phyloP scores from a whole-genome alignment of 2,888 invertebrate genomes.

The Tribolium freemani region DNA sequence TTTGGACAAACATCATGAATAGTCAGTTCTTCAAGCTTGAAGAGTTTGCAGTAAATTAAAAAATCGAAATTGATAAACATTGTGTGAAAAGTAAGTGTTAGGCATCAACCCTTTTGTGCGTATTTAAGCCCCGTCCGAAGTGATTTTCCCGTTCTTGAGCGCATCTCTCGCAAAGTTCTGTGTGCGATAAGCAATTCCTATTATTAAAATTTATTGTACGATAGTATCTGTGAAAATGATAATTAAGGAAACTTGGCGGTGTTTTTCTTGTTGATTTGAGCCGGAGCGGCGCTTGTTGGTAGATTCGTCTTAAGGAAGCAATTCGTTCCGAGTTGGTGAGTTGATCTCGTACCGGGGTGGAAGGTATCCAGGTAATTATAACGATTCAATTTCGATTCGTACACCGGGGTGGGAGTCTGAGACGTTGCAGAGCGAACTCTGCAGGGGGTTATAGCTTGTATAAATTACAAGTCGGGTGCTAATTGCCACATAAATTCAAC shows the following conservation, averaged over 20 bases:
- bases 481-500: constrained; percentile 60
- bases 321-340: constrained; percentile 38
- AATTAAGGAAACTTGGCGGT: constrained; percentile 33
- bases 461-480: constrained; percentile 62
- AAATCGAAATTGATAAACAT: too few relatives aligned
- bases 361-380: constrained; percentile 54
- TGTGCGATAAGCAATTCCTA: constrained; percentile 32
- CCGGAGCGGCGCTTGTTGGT: constrained; percentile 14
- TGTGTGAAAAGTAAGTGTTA: too few relatives aligned
- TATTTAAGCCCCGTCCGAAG: neutral
- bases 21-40: too few relatives aligned
- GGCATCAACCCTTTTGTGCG: neutral
- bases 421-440: constrained; percentile 52
- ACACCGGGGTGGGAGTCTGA: constrained; percentile 35
- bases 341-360: constrained; percentile 34
- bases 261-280: constrained; percentile 33
- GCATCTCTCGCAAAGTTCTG: constrained; percentile 25
- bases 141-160: constrained; percentile 13
- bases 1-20: too few relatives aligned
- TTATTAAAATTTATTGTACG: constrained; percentile 34
- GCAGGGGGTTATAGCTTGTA: constrained; percentile 59
- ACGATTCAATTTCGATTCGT: constrained; percentile 55
- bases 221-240: constrained; percentile 33
- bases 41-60: too few relatives aligned
- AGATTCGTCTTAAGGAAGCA: constrained; percentile 33